phyloP scores from a whole-genome alignment of 2,113 vertebrate species.

The Syrrhaptes paradoxus region DNA sequence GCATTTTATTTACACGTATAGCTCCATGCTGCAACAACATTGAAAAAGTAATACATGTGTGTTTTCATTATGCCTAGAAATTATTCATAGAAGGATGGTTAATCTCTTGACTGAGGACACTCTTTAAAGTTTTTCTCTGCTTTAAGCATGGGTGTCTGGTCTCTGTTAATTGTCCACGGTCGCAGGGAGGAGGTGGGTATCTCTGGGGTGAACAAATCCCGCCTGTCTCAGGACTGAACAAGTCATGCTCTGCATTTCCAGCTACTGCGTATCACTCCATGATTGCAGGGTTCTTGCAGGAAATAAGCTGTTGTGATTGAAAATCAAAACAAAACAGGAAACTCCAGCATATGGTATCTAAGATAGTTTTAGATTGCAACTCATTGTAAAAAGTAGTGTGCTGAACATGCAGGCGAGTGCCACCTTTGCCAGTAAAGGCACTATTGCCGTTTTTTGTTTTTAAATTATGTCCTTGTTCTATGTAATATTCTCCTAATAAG shows the following conservation, averaged over 20 bases:
- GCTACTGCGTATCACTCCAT: not conserved
- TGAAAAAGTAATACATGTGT: accelerated
- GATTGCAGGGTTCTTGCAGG: not conserved
- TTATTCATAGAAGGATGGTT: not conserved
- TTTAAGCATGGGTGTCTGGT: accelerated
- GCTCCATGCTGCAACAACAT: not conserved
- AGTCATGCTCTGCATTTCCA: not conserved
- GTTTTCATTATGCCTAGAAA: not conserved
- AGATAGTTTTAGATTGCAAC: not conserved
- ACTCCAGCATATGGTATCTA: not conserved
- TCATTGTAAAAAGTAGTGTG: not conserved
- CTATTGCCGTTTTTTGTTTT: not conserved
- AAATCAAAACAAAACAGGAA: not conserved
- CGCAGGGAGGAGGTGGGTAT: not conserved
- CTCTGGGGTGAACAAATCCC: not conserved
- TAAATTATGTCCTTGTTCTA: not conserved
- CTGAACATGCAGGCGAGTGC: not conserved
- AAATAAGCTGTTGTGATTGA: not conserved
- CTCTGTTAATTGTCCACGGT: not conserved
- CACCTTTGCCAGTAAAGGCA: not conserved
- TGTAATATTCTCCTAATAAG: not conserved
- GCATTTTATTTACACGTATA: not conserved
- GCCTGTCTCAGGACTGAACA: not conserved
- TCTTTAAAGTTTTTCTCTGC: not conserved
- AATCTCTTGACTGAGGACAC: not conserved